Base-by-base conservation (phyloP, 1,140 invertebrate species). In the Anadara kagoshimensis region DNA sequence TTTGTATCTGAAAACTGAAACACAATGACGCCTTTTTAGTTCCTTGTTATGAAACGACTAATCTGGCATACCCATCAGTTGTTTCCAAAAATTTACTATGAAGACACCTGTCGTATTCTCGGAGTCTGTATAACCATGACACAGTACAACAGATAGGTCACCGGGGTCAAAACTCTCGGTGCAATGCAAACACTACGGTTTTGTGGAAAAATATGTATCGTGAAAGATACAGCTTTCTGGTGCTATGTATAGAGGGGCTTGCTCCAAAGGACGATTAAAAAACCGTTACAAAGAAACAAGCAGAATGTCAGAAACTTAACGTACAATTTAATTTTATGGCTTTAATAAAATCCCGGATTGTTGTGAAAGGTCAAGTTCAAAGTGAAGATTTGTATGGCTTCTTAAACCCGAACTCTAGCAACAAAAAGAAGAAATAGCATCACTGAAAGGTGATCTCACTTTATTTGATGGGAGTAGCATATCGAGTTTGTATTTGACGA, bases 11-110 rank as follows among this genome's bases (percentile, higher is more conserved):
- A 91, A 90, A 78, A 78, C 82, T 61, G 77, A 82, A 8, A 85
- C 90, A 72, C n/a, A 75, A 84, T 11, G 86, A 88, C 26, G 76
- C 82, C 29, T 91, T 91, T 73, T 78, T 91, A 18, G 90, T 90
- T 2, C 90, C 90, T 0, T 91, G 91, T 78, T 91, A 91, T 67
- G 90, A 90, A 90, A 88, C 75, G 89, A 91, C 75, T 67, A 16
- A 84, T 90, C 29, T 91, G 90, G 90, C 90, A 91, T 73, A 85
- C 89, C 18, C 90, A 91, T 80, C 89, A 91, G 75, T 76, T 91
- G 10, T 87, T 90, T 80, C 89, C 89, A 26, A 20, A 81, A 8
- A 78, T 75, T n/a, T 91, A 91, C 78, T 72, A 81, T 56, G 67
- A 85, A 47, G 90, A 91, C 69, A 90, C 88, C 54, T 75, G 73